Base-by-base conservation (phyloP, 2,888 invertebrate species). In the Drosophila mettleri region DNA sequence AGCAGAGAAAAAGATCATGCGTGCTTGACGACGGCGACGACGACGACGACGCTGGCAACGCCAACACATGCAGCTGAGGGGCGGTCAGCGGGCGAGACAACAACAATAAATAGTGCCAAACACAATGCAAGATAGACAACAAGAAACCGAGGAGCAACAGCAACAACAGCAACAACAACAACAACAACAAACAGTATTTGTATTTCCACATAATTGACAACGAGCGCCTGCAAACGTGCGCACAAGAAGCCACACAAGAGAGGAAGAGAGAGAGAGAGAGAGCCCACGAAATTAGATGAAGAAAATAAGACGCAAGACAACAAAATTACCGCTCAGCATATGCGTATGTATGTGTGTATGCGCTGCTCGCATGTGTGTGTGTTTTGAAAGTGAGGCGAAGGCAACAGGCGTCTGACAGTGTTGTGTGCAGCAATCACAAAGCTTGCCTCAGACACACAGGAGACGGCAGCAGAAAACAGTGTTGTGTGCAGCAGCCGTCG, bases 181-280 rank as follows among this genome's bases (percentile, higher is more conserved):
- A 22, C 38, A 69, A 12, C 27, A 54, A 45, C 63, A 60, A 54
- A 51, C 34, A 68, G 60, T 67, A 75, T 72, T 71, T 66, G 71
- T 71, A 71, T 75, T 76, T 76, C 46, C 55, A 69, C 69, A 77
- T 75, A 76, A 75, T 74, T 74, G 74, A 74, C 74, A 74, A 74
- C 66, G 70, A 69, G 58, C 74, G 70, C 14, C 65, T 75, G 74
- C 69, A 70, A 67, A 64, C 49, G 72, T 63, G 68, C 71, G 63
- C 77, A 66, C 34, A 41, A 63, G 74, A 74, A 71, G 70, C 70
- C 72, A 71, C 46, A 71, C 66, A 74, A 74, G 74, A 68, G 64
- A 64, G 59, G n/a, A n/a, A 34, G 7, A 34, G 41, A 41, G 45
- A 71, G n/a, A n/a, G n/a, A n/a, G n/a, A n/a, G 74, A 68, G 68